These are phyloP conservation scores for Cotesia glomerata DNA, from an alignment of 1,140 invertebrate genomes.

Conservation along the genomic window DNA sequence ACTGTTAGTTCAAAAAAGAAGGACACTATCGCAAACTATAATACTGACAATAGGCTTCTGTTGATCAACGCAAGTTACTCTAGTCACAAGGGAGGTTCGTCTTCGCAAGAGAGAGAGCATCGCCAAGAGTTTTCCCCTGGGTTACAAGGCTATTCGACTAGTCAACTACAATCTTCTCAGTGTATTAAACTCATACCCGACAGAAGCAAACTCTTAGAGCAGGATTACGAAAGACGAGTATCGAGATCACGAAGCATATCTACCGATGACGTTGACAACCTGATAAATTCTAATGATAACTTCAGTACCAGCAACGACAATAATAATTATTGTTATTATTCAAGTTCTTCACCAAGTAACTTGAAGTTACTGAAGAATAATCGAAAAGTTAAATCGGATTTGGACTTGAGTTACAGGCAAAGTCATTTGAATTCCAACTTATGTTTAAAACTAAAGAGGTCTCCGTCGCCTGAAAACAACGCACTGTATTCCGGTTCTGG, in stretches of 20 bases:
- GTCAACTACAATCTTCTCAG: not conserved
- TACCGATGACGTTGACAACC: constrained; percentile 46
- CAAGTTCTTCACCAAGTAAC: not conserved
- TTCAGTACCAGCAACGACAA: constrained; percentile 8
- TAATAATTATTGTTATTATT: not conserved
- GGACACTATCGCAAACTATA: not conserved
- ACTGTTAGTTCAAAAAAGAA: not conserved
- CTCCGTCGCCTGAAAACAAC: constrained; percentile 46
- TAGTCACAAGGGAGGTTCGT: constrained; percentile 1
- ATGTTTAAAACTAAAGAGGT: constrained; percentile 44
- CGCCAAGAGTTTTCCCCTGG: constrained; percentile 1
- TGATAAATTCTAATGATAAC: constrained; percentile 45
- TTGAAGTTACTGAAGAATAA: too few relatives aligned
- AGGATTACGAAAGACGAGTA: constrained; percentile 8
- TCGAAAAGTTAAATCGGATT: too few relatives aligned
- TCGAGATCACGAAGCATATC: constrained; percentile 45
- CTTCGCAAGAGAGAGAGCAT: not conserved
- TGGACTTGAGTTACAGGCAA: too few relatives aligned
- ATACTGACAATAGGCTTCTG: not conserved
- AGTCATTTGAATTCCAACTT: too few relatives aligned
- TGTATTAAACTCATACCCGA: not conserved
- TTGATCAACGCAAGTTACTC: constrained; percentile 1
- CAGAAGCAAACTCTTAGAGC: not conserved
- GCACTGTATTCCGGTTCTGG: constrained; percentile 24
- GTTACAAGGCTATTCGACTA: constrained; percentile 4